These are phyloP conservation scores for Willisornis vidua DNA, from an alignment of 2,113 vertebrate species.

Conservation along the genomic window DNA sequence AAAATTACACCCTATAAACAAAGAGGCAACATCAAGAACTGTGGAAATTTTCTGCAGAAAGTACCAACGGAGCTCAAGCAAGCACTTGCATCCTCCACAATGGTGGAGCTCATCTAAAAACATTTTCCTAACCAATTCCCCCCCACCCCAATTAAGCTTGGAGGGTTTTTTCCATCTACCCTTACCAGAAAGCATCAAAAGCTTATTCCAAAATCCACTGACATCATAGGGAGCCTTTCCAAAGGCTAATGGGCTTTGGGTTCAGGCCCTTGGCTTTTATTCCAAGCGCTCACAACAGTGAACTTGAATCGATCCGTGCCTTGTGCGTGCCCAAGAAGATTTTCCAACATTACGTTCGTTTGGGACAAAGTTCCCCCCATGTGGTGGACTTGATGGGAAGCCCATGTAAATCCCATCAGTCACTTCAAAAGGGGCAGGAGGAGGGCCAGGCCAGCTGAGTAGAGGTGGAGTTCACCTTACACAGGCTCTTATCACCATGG, in stretches of 20 bases:
- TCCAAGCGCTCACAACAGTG: constrained; percentile 15
- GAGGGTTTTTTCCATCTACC: constrained; percentile 38
- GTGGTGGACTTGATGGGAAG: background rate
- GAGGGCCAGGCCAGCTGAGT: background rate
- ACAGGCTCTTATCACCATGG: background rate
- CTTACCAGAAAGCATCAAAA: constrained; percentile 41
- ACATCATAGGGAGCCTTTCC: constrained; percentile 62
- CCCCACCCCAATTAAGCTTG: background rate
- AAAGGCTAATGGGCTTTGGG: constrained; percentile 61
- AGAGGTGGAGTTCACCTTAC: background rate
- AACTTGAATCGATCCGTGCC: background rate
- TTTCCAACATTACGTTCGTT: background rate
- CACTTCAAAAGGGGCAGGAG: background rate
- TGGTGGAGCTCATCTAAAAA: background rate
- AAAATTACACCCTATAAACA: background rate
- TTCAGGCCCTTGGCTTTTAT: background rate
- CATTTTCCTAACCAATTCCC: background rate
- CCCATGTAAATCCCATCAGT: background rate
- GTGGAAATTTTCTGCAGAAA: background rate
- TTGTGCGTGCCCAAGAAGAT: background rate
- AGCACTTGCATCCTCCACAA: background rate
- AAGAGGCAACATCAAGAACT: background rate
- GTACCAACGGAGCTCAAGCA: background rate
- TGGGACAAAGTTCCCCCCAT: background rate
- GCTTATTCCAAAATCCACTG: constrained; percentile 45